Conservation (phyloP, 2,797 vertebrate species). For the Melanogrammus aeglefinus region DNA sequence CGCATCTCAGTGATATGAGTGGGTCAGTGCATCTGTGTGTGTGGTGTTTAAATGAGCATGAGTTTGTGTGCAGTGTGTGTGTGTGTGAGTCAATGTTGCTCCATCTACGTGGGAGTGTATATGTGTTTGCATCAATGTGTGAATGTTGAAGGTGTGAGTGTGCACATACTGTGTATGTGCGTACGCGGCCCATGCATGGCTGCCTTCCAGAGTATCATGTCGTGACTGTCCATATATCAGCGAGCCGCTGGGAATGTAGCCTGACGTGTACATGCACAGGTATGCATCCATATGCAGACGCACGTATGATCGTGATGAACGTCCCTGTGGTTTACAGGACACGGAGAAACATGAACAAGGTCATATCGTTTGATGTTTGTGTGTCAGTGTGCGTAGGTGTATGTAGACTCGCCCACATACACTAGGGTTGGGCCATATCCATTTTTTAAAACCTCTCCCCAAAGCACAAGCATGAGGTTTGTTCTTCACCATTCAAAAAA, state of each 20-base stretch:
- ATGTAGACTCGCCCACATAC: neutral
- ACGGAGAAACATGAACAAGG: neutral
- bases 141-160: no score
- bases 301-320: neutral
- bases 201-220: no score
- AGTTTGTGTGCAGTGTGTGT: neutral
- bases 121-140: neutral
- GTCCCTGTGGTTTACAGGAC: neutral
- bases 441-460: no score
- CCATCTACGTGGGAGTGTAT: neutral
- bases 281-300: no score
- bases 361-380: neutral
- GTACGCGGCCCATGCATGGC: no score
- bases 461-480: no score
- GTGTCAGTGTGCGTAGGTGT: neutral
- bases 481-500: no score
- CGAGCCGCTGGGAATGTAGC: no score
- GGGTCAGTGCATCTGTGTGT: neutral
- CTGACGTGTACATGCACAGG: no score
- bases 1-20: neutral
- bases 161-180: no score
- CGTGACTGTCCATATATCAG: no score
- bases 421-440: no score
- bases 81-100: neutral
- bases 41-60: neutral